Conservation (phyloP, 2,888 invertebrate genomes). For the Erannis defoliaria region DNA sequence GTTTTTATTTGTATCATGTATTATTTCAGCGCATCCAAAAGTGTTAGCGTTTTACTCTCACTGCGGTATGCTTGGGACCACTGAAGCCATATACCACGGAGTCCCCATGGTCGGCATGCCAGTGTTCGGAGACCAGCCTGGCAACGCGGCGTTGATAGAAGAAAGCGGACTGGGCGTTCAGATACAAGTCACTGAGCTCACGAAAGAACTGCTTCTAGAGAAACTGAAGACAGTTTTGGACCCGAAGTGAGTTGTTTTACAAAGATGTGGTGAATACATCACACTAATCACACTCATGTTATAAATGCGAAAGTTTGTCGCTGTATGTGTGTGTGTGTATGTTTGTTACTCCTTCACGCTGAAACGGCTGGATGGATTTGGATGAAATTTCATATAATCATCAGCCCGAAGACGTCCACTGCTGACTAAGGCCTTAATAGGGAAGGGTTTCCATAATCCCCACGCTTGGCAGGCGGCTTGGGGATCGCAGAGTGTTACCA, state of each 20-base stretch:
- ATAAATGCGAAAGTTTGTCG: no score
- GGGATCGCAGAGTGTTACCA: no score
- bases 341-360: no score
- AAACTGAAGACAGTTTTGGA: conserved; percentile 80
- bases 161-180: conserved; percentile 82
- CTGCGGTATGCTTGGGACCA: conserved; percentile 85
- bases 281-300: no score
- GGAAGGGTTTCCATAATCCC: no score
- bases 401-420: no score
- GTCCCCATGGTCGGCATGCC: conserved; percentile 88
- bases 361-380: no score
- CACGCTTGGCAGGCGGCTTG: no score
- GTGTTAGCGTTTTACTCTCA: conserved; percentile 85
- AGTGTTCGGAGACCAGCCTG: conserved; percentile 86
- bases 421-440: no score
- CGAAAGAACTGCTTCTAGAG: conserved; percentile 76
- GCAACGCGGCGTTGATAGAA: conserved; percentile 83
- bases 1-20: neutral
- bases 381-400: no score
- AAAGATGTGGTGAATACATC: conserved; percentile 26
- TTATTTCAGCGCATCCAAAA: conserved; percentile 58
- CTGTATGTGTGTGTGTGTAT: no score
- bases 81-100: conserved; percentile 86
- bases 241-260: conserved; percentile 72
- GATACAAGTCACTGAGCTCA: conserved; percentile 74